These are phyloP conservation scores for Ailuropoda melanoleuca DNA, from an alignment of 2,113 vertebrate genomes.

Conservation along the genomic window DNA sequence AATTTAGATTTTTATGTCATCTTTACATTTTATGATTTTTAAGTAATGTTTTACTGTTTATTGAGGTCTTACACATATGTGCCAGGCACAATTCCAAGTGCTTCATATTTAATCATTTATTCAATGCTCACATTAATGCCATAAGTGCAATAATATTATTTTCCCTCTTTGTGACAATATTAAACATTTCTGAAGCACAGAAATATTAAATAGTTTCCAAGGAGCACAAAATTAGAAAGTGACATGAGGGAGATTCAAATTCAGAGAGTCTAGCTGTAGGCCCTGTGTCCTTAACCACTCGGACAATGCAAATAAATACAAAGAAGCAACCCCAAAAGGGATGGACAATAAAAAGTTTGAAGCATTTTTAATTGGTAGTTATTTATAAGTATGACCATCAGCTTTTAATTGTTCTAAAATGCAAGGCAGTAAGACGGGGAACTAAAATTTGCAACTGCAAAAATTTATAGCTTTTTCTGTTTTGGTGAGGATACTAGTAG, in stretches of 20 bases:
- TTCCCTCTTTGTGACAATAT: not conserved
- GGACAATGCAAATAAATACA: not conserved
- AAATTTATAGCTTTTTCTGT: not conserved
- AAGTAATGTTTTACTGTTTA: slow-evolving; percentile 23
- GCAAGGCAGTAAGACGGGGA: not conserved
- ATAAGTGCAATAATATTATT: not conserved
- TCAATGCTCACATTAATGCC: not conserved
- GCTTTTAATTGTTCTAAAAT: not conserved
- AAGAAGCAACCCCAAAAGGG: not conserved
- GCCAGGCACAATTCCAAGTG: not conserved
- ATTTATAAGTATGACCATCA: not conserved
- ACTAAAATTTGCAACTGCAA: not conserved
- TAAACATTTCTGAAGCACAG: not conserved
- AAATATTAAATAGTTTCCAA: not conserved
- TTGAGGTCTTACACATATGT: not conserved
- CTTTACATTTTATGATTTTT: not conserved
- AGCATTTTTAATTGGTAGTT: not conserved
- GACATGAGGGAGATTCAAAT: not conserved
- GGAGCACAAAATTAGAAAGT: not conserved
- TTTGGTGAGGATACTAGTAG: not conserved
- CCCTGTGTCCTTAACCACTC: not conserved
- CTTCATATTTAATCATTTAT: not conserved
- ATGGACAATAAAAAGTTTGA: not conserved
- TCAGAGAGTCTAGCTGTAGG: not conserved
- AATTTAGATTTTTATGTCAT: slow-evolving; percentile 7